These are phyloP conservation scores for Macroglossus sobrinus DNA, from an alignment of 2,113 vertebrate species.

Conservation along the genomic window DNA sequence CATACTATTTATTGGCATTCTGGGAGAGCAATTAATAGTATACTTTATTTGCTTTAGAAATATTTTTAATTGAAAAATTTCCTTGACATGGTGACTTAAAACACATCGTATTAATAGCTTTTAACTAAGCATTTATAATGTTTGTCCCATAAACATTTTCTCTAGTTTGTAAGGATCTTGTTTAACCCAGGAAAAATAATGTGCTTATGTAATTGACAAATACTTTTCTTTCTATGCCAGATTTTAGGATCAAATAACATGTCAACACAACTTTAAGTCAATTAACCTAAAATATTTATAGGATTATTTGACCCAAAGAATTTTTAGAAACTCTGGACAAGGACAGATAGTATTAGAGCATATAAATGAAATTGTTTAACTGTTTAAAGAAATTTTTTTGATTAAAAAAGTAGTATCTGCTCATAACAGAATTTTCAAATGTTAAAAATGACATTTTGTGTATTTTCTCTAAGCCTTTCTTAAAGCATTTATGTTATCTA, in stretches of 20 bases:
- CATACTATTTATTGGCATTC: slow-evolving; percentile 59
- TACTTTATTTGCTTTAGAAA: slow-evolving; percentile 56
- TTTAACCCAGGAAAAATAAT: slow-evolving; percentile 9
- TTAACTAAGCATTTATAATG: background rate
- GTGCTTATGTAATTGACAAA: background rate
- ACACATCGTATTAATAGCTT: background rate
- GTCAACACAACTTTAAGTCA: background rate
- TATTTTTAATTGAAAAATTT: slow-evolving; percentile 49
- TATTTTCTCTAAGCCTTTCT: background rate
- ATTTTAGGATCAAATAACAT: background rate
- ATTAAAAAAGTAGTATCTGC: slow-evolving; percentile 1
- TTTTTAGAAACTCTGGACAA: background rate
- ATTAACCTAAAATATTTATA: slow-evolving; percentile 28
- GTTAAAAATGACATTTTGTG: slow-evolving; percentile 6
- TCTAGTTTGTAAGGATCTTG: slow-evolving; percentile 2
- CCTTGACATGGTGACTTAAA: slow-evolving; percentile 1
- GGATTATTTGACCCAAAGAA: background rate
- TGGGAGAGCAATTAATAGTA: slow-evolving; percentile 41
- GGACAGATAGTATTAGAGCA: background rate
- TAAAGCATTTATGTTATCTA: slow-evolving; percentile 13
- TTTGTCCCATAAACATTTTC: slow-evolving; percentile 2
- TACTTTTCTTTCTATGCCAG: background rate
- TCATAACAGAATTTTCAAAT: slow-evolving; percentile 37
- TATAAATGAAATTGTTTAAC: slow-evolving; percentile 10
- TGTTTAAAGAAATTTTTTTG: slow-evolving; percentile 35